phyloP scores from a whole-genome alignment of 2,888 invertebrate species.

The Lamellibrachia columna region DNA sequence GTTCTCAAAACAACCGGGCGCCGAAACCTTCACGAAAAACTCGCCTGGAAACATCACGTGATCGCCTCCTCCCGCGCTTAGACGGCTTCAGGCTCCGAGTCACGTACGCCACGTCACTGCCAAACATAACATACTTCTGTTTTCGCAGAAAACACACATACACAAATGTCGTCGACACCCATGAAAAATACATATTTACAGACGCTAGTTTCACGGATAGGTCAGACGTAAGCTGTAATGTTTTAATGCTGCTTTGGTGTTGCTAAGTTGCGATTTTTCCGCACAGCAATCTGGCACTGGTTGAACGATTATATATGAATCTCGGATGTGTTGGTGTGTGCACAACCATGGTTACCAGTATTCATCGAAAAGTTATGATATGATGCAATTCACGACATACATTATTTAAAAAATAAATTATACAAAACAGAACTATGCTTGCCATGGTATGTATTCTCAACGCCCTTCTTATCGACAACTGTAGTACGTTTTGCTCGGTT shows the following conservation, averaged over 20 bases:
- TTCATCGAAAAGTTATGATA: background rate
- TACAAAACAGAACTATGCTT: background rate
- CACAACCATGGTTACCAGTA: background rate
- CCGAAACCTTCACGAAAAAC: background rate
- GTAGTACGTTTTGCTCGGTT: no score
- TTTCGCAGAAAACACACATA: background rate
- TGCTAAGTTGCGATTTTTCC: no score
- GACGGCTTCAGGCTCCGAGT: background rate
- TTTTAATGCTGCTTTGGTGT: no score
- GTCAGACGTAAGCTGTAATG: background rate
- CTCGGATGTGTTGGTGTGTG: no score
- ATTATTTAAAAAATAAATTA: background rate
- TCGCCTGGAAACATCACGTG: background rate
- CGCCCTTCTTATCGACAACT: no score
- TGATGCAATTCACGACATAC: background rate
- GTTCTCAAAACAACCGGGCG: constrained; percentile 12
- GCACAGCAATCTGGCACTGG: no score
- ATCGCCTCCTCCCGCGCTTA: background rate
- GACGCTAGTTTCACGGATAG: background rate
- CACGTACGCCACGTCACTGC: background rate
- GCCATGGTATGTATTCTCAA: background rate
- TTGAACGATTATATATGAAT: no score
- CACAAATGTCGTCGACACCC: background rate
- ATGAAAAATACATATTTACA: background rate
- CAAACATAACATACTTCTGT: background rate